Conservation (phyloP, 2,888 invertebrate species). For the Eledona agricola region DNA sequence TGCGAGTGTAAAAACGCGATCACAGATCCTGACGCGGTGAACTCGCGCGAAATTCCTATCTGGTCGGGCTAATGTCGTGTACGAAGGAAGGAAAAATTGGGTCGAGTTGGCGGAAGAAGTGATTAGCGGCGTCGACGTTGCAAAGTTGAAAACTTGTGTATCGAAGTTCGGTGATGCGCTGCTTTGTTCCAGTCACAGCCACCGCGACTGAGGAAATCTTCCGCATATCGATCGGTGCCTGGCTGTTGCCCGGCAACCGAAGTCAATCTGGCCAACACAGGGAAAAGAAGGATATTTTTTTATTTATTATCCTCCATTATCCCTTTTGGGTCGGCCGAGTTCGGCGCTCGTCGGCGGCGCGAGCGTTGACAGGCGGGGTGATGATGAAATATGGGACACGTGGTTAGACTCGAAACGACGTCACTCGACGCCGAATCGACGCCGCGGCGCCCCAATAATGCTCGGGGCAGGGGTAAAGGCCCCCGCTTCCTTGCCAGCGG, state of each 20-base stretch:
- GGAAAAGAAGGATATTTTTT: slow-evolving; percentile 63
- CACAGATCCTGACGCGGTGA: too few relatives aligned
- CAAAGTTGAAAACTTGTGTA: slow-evolving; percentile 44
- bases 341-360: slow-evolving; percentile 51
- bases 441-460: slow-evolving; percentile 62
- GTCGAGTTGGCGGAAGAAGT: slow-evolving; percentile 8
- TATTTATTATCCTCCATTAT: slow-evolving; percentile 63
- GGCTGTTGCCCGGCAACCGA: slow-evolving; percentile 67
- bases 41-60: too few relatives aligned
- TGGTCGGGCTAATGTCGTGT: too few relatives aligned
- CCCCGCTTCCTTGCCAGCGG: too few relatives aligned
- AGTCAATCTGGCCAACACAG: slow-evolving; percentile 67
- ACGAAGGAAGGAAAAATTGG: neutral
- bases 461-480: too few relatives aligned
- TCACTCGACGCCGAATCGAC: slow-evolving; percentile 67
- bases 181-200: slow-evolving; percentile 51
- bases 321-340: slow-evolving; percentile 55
- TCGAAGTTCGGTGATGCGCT: slow-evolving; percentile 43
- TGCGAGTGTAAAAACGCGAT: too few relatives aligned
- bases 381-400: slow-evolving; percentile 79
- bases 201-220: slow-evolving; percentile 58
- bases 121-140: slow-evolving; percentile 11
- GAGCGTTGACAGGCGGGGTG: slow-evolving; percentile 63
- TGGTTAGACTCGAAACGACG: slow-evolving; percentile 78
- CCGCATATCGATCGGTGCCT: slow-evolving; percentile 66